Conservation (phyloP, 2,888 invertebrate species). For the Tortricodes alternella region DNA sequence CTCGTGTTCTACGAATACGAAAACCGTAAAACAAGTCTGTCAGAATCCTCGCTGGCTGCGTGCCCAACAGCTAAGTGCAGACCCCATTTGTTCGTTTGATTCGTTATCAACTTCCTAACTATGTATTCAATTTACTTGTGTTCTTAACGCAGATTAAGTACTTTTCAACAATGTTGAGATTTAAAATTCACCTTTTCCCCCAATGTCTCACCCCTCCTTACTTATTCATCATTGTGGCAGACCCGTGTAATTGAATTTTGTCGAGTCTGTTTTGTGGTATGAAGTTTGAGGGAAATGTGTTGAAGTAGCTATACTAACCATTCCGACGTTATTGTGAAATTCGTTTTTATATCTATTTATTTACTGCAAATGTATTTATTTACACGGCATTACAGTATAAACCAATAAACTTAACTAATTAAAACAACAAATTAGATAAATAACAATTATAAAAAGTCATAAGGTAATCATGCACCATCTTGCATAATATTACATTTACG, state of each 20-base stretch:
- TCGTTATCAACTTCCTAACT: slow-evolving; percentile 13
- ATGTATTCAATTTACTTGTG: slow-evolving; percentile 16
- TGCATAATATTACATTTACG: no score
- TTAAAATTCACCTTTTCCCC: slow-evolving; percentile 24
- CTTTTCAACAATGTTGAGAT: slow-evolving; percentile 5
- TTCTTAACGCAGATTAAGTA: slow-evolving; percentile 20
- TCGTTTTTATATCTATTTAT: no score
- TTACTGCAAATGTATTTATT: no score
- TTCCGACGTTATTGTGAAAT: no score
- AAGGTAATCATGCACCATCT: no score
- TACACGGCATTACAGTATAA: no score
- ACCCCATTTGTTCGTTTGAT: slow-evolving; percentile 16
- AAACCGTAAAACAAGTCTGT: slow-evolving; percentile 13
- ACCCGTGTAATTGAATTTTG: slow-evolving; percentile 28
- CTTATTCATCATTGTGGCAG: slow-evolving; percentile 24
- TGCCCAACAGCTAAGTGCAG: slow-evolving; percentile 18
- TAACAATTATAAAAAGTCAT: no score
- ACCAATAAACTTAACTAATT: no score
- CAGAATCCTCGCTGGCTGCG: slow-evolving; percentile 16
- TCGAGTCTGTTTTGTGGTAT: slow-evolving; percentile 9
- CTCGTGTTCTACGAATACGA: background rate
- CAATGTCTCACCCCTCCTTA: slow-evolving; percentile 7
- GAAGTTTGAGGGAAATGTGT: no score
- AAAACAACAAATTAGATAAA: no score
- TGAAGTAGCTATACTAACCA: no score